Percentiles rank a stretch among this genome's conserved stretches.
These are phyloP conservation scores for Bedellia somnulentella DNA, from an alignment of 2,888 invertebrate species.

Conservation along the genomic window DNA sequence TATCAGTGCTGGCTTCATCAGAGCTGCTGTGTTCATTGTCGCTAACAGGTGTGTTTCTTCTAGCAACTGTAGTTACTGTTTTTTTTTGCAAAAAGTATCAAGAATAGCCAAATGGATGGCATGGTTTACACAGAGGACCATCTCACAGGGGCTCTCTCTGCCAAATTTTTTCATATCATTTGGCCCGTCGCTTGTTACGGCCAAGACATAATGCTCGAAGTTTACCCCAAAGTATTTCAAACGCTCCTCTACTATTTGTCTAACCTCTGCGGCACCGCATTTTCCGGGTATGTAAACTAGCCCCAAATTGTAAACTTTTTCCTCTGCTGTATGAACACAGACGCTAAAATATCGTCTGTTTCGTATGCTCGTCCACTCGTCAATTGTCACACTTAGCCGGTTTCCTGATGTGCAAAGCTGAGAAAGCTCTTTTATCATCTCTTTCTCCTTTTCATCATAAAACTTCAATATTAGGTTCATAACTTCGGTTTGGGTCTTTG, in stretches of 20 bases:
- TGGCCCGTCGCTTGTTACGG: constrained; percentile 9
- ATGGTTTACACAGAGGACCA: constrained; percentile 5
- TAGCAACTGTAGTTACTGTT: constrained; percentile 5
- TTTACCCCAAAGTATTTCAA: constrained; percentile 10
- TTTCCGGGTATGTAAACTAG: constrained; percentile 11
- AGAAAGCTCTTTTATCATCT: constrained; percentile 1
- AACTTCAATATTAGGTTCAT: constrained; percentile 8
- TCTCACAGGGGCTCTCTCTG: constrained; percentile 4
- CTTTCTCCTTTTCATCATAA: constrained; percentile 8
- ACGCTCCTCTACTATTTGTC: constrained; percentile 10
- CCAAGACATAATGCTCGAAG: constrained; percentile 9
- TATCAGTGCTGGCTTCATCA: constrained; percentile 6
- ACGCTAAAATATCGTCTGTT: constrained; percentile 9
- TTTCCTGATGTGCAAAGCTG: background rate
- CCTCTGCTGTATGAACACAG: constrained; percentile 5
- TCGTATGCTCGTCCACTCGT: constrained; percentile 9
- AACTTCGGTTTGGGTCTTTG: constrained; percentile 5
- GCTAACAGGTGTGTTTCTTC: constrained; percentile 3
- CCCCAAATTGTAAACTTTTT: no score
- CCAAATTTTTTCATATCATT: constrained; percentile 5
- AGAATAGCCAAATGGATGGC: constrained; percentile 6
- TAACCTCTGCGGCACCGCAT: constrained; percentile 10
- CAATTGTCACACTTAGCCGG: constrained; percentile 8
- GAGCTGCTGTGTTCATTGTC: constrained; percentile 5
- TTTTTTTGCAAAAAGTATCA: constrained; percentile 8